Percentiles rank a stretch among this genome's conserved stretches.
phyloP scores from a whole-genome alignment of 2,797 vertebrate species.

The Sebastes itinus region DNA sequence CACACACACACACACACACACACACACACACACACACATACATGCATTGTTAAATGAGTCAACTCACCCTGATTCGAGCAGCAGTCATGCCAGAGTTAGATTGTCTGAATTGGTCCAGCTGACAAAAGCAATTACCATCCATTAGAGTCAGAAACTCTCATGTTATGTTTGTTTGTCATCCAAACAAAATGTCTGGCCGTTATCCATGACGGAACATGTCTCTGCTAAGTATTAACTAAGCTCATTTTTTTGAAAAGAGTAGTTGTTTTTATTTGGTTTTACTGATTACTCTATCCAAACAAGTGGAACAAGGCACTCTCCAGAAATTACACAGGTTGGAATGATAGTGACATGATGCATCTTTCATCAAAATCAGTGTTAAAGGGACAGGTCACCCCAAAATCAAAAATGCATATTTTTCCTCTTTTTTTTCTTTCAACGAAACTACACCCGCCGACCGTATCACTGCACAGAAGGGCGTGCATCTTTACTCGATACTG shows the following conservation, averaged over 20 bases:
- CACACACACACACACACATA: constrained; percentile 42
- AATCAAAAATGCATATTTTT: background rate
- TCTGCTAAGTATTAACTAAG: background rate
- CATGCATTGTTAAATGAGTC: constrained; percentile 24
- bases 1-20: constrained; percentile 36
- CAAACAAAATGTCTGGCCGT: background rate
- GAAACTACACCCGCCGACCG: background rate
- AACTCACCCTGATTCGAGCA: constrained; percentile 41
- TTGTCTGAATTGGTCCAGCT: constrained; percentile 54
- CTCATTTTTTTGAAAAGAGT: background rate
- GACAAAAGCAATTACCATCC: constrained; percentile 74
- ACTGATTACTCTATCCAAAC: background rate
- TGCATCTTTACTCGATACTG: too few species aligned
- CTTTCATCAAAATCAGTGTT: background rate
- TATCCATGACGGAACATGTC: background rate
- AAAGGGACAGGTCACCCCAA: background rate
- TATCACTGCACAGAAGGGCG: too few species aligned
- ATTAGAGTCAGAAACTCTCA: constrained; percentile 36
- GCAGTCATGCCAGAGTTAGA: constrained; percentile 48
- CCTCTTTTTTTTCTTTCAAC: background rate
- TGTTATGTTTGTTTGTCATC: constrained; percentile 34
- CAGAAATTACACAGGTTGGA: background rate
- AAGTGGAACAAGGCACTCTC: background rate
- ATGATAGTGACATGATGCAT: background rate
- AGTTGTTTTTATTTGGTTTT: background rate